Base-by-base conservation (phyloP, 2,888 invertebrate species). In the Tachina lurida region DNA sequence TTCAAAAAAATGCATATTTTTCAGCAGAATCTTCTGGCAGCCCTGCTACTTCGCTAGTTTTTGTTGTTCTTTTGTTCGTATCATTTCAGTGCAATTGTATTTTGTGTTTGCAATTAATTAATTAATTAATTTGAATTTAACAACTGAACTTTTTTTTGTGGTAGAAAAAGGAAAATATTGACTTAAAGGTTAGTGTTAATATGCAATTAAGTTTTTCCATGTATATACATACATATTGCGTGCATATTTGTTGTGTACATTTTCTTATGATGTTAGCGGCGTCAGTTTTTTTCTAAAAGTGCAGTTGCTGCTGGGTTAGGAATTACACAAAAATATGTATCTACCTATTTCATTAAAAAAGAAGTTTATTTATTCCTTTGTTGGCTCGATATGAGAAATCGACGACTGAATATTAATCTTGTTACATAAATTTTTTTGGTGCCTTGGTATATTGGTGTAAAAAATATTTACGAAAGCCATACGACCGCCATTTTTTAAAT, bases 401-500 rank as follows among this genome's bases (percentile, higher is more conserved):
- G 12, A 52, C 15, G 2, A 49, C 60, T 47, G 2, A 49, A 73
- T 47, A 58, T 5, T 13, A n/a, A 41, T 17, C 17, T 60, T 43
- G 31, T 70, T 54, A 22, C 49, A 52, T 47, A 65, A 79, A 41
- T 63, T 19, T 43, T 22, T 62, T 22, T 13, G 9, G 10, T 31
- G 31, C 63, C 22, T 70, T 73, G 60, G 5, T 47, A 9, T 10
- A 65, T 76, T 47, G n/a, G 17, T 41, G 63, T 17, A 17, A 73
- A 60, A 31, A 31, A 31, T 31, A 7, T n/a, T n/a, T 47, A 62
- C n/a, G 79, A 84, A 73, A 78, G 49, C 43, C 60, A 49, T 49
- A 45, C 79, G 86, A 87, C 87, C 88, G 88, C 88, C 88, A 88
- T 88, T 88, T 31, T 31, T 87, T 87, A 22, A 87, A 88, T 84